These are phyloP conservation scores for Amorpha juglandis DNA, from an alignment of 2,888 invertebrate genomes.

Conservation along the genomic window DNA sequence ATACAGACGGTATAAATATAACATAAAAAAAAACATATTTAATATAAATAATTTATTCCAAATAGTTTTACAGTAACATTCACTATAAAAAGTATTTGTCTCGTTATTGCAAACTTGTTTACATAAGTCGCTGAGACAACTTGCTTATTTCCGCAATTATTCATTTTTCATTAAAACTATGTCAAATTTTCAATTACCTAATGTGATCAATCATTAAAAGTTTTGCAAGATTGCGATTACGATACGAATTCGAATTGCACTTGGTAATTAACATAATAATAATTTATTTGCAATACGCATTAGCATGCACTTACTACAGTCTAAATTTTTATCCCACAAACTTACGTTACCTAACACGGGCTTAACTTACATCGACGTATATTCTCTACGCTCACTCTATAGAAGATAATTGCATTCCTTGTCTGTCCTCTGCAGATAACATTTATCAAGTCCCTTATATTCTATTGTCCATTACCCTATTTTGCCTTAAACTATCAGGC, in stretches of 20 bases:
- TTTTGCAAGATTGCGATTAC: not conserved
- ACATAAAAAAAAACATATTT: not conserved
- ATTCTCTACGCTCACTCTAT: not conserved
- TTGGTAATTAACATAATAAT: no score
- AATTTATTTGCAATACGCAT: no score
- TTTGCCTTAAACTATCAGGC: not conserved
- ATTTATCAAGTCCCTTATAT: conserved; percentile 6
- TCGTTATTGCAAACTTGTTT: not conserved
- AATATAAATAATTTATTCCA: not conserved
- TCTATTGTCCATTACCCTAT: conserved; percentile 18
- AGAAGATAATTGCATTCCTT: not conserved
- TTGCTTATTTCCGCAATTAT: not conserved
- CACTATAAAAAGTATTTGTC: not conserved
- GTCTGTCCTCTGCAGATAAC: not conserved
- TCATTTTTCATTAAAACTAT: conserved; percentile 3
- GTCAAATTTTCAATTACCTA: not conserved
- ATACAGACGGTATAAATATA: no score
- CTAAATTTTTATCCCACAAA: no score
- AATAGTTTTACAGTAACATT: not conserved
- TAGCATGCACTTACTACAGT: no score
- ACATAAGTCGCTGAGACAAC: not conserved
- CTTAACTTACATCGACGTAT: not conserved
- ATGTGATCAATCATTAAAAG: not conserved
- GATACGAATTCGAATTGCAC: no score
- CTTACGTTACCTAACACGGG: not conserved